Percentiles rank a stretch among this genome's conserved stretches.
phyloP scores from a whole-genome alignment of 2,888 invertebrate species.

The Pammene aurita region DNA sequence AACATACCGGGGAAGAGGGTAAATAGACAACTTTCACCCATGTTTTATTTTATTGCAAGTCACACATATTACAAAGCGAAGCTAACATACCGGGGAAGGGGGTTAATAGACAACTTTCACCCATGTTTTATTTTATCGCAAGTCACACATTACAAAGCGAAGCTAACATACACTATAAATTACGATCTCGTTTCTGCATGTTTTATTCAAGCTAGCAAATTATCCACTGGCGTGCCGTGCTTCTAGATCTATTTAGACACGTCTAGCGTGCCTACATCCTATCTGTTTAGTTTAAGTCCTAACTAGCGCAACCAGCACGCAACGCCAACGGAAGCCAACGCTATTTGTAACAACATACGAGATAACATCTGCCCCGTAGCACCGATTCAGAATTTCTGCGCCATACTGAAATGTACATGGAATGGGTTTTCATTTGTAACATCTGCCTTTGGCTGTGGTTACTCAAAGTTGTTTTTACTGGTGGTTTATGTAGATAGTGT shows the following conservation, averaged over 20 bases:
- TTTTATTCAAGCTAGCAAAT: constrained; percentile 13
- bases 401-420: constrained; percentile 16
- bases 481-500: background rate
- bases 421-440: constrained; percentile 34
- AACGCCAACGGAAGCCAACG: constrained; percentile 17
- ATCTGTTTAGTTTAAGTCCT: constrained; percentile 19
- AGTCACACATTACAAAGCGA: too few relatives aligned
- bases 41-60: too few relatives aligned
- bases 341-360: constrained; percentile 30
- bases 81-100: too few relatives aligned
- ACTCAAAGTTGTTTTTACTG: constrained; percentile 9
- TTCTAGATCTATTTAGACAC: background rate
- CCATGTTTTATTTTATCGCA: too few relatives aligned
- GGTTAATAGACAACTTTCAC: too few relatives aligned
- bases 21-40: too few relatives aligned
- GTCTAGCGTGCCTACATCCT: constrained; percentile 18
- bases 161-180: too few relatives aligned
- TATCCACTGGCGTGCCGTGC: background rate
- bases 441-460: constrained; percentile 1
- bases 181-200: background rate
- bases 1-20: too few relatives aligned
- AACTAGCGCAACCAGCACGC: constrained; percentile 17
- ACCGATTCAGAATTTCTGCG: constrained; percentile 22
- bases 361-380: constrained; percentile 33
- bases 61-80: too few relatives aligned